Percentiles rank a stretch among this genome's conserved stretches.
Conservation (phyloP, 2,113 vertebrate genomes). For the Callipepla californica region DNA sequence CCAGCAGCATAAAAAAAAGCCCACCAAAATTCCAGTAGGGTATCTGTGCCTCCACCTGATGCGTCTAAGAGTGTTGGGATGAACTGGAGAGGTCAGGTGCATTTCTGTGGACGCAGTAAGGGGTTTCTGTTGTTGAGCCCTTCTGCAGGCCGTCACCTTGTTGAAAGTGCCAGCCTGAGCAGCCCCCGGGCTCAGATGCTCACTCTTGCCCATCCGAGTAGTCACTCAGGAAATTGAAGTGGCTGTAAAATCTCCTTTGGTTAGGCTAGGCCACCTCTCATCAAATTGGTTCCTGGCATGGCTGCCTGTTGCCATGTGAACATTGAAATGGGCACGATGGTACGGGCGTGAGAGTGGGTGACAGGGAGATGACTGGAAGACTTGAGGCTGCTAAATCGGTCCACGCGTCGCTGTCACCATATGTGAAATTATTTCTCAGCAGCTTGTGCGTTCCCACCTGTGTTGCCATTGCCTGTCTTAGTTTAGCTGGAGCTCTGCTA, state of each 20-base stretch:
- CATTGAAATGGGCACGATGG: not conserved
- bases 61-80: not conserved
- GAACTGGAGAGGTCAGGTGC: not conserved
- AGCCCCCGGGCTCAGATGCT: too few relatives aligned
- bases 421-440: not conserved
- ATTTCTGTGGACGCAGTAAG: not conserved
- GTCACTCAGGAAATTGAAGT: not conserved
- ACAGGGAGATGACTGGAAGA: not conserved
- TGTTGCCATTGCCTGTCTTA: not conserved
- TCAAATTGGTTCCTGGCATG: not conserved
- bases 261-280: not conserved
- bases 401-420: not conserved
- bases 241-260: not conserved
- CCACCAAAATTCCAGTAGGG: not conserved
- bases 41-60: not conserved
- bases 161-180: not conserved
- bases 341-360: not conserved
- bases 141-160: not conserved
- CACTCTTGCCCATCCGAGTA: not conserved
- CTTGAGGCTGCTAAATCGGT: not conserved
- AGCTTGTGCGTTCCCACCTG: conserved; percentile 4
- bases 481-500: not conserved
- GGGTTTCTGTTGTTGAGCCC: not conserved
- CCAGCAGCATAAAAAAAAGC: not conserved
- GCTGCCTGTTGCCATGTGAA: not conserved